These are phyloP conservation scores for Rallus limicola DNA, from an alignment of 2,113 vertebrate species.

Conservation along the genomic window DNA sequence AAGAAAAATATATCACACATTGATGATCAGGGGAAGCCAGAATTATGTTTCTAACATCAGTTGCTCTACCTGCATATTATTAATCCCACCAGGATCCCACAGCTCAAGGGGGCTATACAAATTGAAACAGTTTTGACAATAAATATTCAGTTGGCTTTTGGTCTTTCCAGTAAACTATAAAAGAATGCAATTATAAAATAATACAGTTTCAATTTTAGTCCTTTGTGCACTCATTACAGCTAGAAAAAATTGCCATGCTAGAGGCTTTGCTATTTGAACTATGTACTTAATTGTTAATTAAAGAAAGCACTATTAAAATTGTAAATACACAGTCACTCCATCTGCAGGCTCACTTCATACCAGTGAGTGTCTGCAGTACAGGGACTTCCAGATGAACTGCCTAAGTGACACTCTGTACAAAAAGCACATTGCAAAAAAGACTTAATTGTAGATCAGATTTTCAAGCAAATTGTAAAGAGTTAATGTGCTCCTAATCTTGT, in stretches of 20 bases:
- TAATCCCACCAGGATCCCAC: background rate
- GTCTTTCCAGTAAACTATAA: background rate
- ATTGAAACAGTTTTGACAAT: background rate
- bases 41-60: constrained; percentile 8
- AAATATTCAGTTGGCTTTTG: background rate
- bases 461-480: background rate
- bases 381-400: background rate
- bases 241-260: background rate
- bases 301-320: background rate
- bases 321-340: background rate
- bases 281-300: background rate
- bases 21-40: background rate
- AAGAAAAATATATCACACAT: background rate
- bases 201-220: background rate
- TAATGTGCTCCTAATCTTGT: background rate
- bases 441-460: background rate
- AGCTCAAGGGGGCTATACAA: background rate
- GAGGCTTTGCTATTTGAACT: background rate
- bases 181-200: background rate
- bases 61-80: background rate
- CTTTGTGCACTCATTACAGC: background rate
- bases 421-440: background rate
- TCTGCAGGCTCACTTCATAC: background rate
- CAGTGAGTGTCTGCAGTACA: rapidly evolving
- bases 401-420: background rate